phyloP scores from a whole-genome alignment of 1,140 invertebrate species.

The Diorhabda elongata region DNA sequence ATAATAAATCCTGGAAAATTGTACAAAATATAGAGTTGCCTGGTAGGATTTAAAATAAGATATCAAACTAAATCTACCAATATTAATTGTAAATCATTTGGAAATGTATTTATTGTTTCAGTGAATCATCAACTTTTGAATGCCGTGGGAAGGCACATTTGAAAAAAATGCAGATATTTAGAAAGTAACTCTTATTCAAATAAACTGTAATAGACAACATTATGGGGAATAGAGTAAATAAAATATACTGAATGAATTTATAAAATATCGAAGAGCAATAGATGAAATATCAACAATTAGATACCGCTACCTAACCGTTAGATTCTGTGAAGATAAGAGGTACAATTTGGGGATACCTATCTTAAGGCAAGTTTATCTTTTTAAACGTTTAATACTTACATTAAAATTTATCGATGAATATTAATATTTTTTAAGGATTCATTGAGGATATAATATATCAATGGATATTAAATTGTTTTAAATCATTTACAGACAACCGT shows the following conservation, averaged over 20 bases:
- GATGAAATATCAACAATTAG: too few species aligned
- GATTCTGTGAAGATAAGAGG: neutral
- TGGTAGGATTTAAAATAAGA: neutral
- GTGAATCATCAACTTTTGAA: neutral
- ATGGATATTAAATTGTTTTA: too few species aligned
- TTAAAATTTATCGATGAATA: too few species aligned
- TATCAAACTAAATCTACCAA: neutral
- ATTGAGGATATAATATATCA: too few species aligned
- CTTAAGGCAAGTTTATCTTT: too few species aligned
- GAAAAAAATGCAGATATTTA: neutral
- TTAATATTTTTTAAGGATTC: too few species aligned
- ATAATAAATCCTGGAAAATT: neutral
- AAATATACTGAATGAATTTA: too few species aligned
- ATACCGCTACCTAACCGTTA: neutral
- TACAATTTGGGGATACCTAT: neutral
- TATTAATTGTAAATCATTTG: neutral
- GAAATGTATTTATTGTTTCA: conserved; percentile 1
- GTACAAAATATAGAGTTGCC: neutral
- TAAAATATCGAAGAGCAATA: too few species aligned
- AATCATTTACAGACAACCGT: too few species aligned
- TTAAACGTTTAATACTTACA: too few species aligned
- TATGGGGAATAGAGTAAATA: too few species aligned
- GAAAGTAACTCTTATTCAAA: neutral
- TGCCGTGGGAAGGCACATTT: neutral
- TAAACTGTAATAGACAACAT: too few species aligned